Evolutionary conservation across 2,888 invertebrate genomes (phyloP), one percentile per base, ranked within the genome.

Genomic region (Andrena bicolor): DNA sequence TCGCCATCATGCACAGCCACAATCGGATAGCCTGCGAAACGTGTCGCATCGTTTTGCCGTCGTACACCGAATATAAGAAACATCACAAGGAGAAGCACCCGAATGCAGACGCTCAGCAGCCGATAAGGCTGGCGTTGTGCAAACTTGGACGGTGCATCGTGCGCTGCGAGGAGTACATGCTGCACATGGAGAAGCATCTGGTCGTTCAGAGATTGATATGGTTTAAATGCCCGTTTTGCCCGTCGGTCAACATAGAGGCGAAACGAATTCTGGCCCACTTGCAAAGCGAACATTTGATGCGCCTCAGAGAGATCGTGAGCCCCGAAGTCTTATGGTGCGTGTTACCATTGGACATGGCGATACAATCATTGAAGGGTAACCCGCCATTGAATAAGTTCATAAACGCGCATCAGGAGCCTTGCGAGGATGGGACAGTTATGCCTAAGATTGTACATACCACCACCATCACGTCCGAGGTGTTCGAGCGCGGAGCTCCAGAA

Each of bases 211-310:
- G 78, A 63, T 68, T 86, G 23, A 74, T 84, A n/a, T 90, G 89
- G 80, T 91, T 90, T 69, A 90, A 89, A 10, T 93, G 93, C 83
- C 90, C 91, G 0, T 91, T 92, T 30, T 92, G 92, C 58, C 3
- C 65, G 0, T 87, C 88, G 35, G 61, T 80, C 10, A 64, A 84
- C 4, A 75, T 86, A 23, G 87, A 87, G 0, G 70, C 81, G 3
- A 82, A 79, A 13, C 77, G 69, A n/a, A 82, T 85, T 3, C 78
- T 82, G 70, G n/a, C 72, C 26, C 92, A 92, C 65, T n/a, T 92
- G 4, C 85, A 88, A 28, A 71, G 23, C 0, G 74, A 76, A 63
- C 92, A 92, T 74, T 5, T 81, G 23, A 49, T 83, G 35, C 82
- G 86, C 0, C 66, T 92, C 30, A 60, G 76, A 20, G 84, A 88